Conservation (phyloP, 2,797 vertebrate species). For the Scomberomorus guttatus region DNA sequence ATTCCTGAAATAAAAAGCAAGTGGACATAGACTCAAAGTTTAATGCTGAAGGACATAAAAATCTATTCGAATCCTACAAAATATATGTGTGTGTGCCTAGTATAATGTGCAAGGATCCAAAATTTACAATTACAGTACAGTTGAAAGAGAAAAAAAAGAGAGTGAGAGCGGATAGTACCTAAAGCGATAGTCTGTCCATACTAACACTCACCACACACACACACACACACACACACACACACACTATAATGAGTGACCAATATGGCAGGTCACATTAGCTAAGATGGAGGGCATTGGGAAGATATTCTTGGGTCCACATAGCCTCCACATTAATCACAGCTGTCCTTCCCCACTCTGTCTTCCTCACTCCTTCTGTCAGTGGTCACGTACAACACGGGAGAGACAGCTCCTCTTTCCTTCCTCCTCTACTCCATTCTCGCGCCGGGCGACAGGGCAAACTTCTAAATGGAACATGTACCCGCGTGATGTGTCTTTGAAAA, state of each 20-base stretch:
- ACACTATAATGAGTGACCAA: constrained; percentile 73
- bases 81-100: background rate
- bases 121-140: background rate
- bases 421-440: constrained; percentile 37
- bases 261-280: constrained; percentile 83
- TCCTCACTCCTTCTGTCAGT: constrained; percentile 70
- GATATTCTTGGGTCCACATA: constrained; percentile 81
- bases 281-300: constrained; percentile 80
- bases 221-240: constrained; percentile 27
- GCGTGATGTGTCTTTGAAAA: constrained; percentile 31
- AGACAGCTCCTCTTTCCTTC: constrained; percentile 55
- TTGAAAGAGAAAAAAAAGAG: background rate
- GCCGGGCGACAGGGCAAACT: constrained; percentile 21
- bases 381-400: constrained; percentile 64
- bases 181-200: constrained; percentile 8
- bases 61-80: background rate
- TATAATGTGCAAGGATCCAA: background rate
- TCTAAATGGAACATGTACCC: constrained; percentile 49
- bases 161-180: background rate
- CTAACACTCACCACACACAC: constrained; percentile 15
- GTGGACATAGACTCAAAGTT: constrained; percentile 20
- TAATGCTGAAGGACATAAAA: constrained; percentile 6
- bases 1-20: constrained; percentile 25
- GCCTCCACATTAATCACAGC: constrained; percentile 79
- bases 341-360: constrained; percentile 64